Evolutionary conservation across 2,888 invertebrate species (phyloP).

Genomic region (Nymphalis polychloros): DNA sequence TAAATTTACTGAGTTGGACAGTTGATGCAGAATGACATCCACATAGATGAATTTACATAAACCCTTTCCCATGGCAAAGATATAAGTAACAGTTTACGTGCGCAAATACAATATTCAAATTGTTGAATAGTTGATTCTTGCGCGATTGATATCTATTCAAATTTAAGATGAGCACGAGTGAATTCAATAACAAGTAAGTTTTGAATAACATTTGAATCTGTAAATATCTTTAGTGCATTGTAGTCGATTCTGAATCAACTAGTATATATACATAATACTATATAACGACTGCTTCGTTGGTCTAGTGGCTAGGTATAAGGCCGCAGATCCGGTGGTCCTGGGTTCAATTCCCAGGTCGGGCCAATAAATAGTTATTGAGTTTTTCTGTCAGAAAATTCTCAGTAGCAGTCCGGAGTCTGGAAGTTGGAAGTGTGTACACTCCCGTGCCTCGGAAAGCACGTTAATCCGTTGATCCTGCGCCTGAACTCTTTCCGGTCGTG

Average conservation of each 20-base stretch:
- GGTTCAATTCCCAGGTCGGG: no score
- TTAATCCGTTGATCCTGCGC: no score
- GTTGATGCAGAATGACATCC: constrained; percentile 24
- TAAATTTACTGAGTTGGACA: constrained; percentile 14
- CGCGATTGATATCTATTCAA: constrained; percentile 1
- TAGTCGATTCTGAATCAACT: neutral
- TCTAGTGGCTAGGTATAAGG: no score
- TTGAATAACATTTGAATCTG: neutral
- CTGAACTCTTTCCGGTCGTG: no score
- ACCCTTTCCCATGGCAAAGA: constrained; percentile 28
- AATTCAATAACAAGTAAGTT: constrained; percentile 4
- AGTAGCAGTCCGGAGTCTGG: no score
- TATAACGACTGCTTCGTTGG: no score
- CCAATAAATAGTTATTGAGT: no score
- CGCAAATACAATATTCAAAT: neutral
- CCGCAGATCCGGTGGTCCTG: no score
- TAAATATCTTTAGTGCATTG: neutral
- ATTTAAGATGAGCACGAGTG: neutral
- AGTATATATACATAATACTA: no score
- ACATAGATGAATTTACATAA: constrained; percentile 25
- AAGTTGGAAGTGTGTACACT: no score
- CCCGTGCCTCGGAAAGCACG: no score
- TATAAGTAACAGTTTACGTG: constrained; percentile 3
- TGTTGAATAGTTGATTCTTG: neutral
- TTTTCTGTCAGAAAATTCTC: no score